Evolutionary conservation across 2,888 invertebrate genomes (phyloP).

Genomic region (Cephonodes hylas): DNA sequence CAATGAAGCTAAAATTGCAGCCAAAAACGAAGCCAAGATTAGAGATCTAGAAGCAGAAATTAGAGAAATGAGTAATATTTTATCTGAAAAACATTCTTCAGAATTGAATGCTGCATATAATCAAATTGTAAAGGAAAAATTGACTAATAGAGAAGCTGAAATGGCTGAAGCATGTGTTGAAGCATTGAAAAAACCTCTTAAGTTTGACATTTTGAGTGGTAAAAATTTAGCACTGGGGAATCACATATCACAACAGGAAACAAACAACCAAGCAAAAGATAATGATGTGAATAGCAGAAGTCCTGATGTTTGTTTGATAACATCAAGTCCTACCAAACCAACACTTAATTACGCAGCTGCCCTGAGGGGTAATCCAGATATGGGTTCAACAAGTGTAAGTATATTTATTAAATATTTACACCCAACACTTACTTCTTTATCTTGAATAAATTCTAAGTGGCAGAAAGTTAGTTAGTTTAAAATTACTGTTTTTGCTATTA

Average conservation of each 20-base stretch:
- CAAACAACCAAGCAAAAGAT: conserved; percentile 40
- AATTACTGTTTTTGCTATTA: too few relatives aligned
- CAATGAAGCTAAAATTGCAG: conserved; percentile 66
- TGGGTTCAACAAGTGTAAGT: conserved; percentile 66
- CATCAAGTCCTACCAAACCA: conserved; percentile 44
- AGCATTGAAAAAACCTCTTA: conserved; percentile 56
- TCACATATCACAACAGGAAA: conserved; percentile 42
- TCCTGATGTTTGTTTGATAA: conserved; percentile 47
- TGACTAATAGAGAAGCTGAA: conserved; percentile 55
- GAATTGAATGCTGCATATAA: conserved; percentile 56
- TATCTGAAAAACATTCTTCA: conserved; percentile 62
- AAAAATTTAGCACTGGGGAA: conserved; percentile 50
- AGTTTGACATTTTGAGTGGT: conserved; percentile 55
- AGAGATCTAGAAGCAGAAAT: conserved; percentile 73
- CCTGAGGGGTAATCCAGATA: conserved; percentile 52
- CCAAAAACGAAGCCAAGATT: conserved; percentile 64
- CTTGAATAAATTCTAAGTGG: too few relatives aligned
- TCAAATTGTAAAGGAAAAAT: conserved; percentile 53
- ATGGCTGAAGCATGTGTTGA: conserved; percentile 69
- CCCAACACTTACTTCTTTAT: too few relatives aligned
- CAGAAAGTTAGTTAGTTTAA: too few relatives aligned
- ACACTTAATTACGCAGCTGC: conserved; percentile 64
- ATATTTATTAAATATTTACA: conserved; percentile 6
- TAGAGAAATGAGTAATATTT: conserved; percentile 66
- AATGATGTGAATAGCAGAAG: conserved; percentile 43